phyloP scores from a whole-genome alignment of 2,888 invertebrate genomes.

The Xestia rhomboidea region DNA sequence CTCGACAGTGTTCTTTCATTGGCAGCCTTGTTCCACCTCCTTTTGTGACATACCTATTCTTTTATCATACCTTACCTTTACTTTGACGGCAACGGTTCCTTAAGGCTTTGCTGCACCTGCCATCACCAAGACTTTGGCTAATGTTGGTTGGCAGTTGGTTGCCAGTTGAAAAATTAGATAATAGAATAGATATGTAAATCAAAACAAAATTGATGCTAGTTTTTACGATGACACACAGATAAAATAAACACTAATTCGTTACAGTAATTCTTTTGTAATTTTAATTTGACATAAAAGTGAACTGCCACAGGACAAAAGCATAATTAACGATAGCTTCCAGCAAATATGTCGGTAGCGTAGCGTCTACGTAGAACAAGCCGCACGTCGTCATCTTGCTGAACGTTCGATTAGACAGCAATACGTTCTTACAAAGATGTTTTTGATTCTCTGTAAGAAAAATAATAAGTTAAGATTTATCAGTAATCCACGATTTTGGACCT shows the following conservation, averaged over 20 bases:
- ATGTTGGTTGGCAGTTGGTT: too few species aligned
- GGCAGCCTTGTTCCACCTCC: too few species aligned
- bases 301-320: not conserved
- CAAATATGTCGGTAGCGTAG: not conserved
- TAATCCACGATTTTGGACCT: not conserved
- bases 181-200: not conserved
- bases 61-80: too few species aligned
- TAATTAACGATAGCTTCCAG: not conserved
- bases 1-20: too few species aligned
- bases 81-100: too few species aligned
- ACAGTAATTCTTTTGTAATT: not conserved
- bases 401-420: not conserved
- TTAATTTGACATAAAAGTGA: not conserved
- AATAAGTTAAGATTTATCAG: not conserved
- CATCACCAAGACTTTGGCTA: too few species aligned
- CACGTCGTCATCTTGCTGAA: constrained; percentile 3
- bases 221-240: not conserved
- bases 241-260: not conserved
- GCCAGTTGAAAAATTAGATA: not conserved
- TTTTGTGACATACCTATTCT: too few species aligned
- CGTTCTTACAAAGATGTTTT: not conserved
- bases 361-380: not conserved
- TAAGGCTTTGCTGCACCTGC: too few species aligned
- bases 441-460: not conserved
- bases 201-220: not conserved